These are phyloP conservation scores for Thumatha senex DNA, from an alignment of 2,888 invertebrate genomes.

Conservation along the genomic window DNA sequence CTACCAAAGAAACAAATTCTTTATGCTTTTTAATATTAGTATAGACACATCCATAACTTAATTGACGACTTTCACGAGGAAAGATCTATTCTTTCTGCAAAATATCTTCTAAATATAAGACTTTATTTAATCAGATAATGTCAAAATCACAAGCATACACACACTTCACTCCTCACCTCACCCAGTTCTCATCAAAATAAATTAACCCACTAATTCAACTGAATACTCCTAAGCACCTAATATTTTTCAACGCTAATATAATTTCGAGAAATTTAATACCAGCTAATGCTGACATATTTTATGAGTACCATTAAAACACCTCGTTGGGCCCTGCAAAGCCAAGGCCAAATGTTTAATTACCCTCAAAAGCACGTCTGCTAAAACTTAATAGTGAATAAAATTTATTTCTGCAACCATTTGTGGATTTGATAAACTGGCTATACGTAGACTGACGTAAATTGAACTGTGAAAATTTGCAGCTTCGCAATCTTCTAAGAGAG, in stretches of 20 bases:
- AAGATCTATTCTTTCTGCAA: too few relatives aligned
- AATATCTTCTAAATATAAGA: too few relatives aligned
- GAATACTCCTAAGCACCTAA: slow-evolving; percentile 20
- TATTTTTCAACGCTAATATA: slow-evolving; percentile 24
- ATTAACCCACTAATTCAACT: slow-evolving; percentile 14
- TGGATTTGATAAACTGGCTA: slow-evolving; percentile 20
- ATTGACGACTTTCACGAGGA: too few relatives aligned
- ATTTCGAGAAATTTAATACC: slow-evolving; percentile 28
- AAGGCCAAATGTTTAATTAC: slow-evolving; percentile 44
- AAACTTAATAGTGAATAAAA: slow-evolving; percentile 50
- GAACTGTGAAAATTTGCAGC: too few relatives aligned
- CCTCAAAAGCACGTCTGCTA: slow-evolving; percentile 38
- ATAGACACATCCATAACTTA: too few relatives aligned
- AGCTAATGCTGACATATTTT: slow-evolving; percentile 35
- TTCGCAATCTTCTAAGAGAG: too few relatives aligned
- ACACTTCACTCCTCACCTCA: not conserved
- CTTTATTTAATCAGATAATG: too few relatives aligned
- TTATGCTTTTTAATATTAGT: too few relatives aligned
- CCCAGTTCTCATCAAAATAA: slow-evolving; percentile 15
- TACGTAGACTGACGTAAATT: too few relatives aligned
- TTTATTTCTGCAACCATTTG: slow-evolving; percentile 45
- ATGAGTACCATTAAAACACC: slow-evolving; percentile 30
- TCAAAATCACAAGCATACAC: not conserved
- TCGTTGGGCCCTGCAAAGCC: slow-evolving; percentile 31
- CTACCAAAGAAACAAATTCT: too few relatives aligned